Base-by-base conservation (phyloP, 2,888 invertebrate species). In the Eremobia ochroleuca region DNA sequence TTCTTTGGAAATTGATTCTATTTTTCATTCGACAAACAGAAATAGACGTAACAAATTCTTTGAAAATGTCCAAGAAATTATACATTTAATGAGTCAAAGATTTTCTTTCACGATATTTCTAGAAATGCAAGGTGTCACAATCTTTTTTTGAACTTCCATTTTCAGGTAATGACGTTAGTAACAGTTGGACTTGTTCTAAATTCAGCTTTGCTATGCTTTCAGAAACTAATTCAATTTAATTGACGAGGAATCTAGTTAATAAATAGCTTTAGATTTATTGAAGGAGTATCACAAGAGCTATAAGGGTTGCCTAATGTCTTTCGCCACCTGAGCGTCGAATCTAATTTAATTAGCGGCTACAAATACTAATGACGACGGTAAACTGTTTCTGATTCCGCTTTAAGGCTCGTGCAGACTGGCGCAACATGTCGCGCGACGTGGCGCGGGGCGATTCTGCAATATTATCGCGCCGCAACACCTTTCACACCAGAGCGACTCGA, bases 331-430 rank as follows among this genome's bases (percentile, higher is more conserved):
- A 74, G 81, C 81, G 18, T 18, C 65, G 31, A 80, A 59, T 67
- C n/a, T 68, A 80, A 79, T 75, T 75, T 49, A 77, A 83, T 85
- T 79, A 66, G 55, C 46, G 58, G 28, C 73, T 55, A 62, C 15
- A 74, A 82, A 72, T 74, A 59, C 49, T 79, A 68, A 77, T 77
- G 34, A 61, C 25, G 68, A 37, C 52, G 28, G 67, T 76, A 64
- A 80, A 79, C 74, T 73, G 80, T 71, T 83, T 70, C 59, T 37
- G 28, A 62, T 64, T 77, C 62, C n/a, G 37, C n/a, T 59, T 55
- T n/a, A n/a, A n/a, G n/a, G n/a, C n/a, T n/a, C n/a, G n/a, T n/a
- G n/a, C n/a, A n/a, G n/a, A n/a, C n/a, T n/a, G n/a, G n/a, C n/a
- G n/a, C n/a, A n/a, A n/a, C n/a, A n/a, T n/a, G n/a, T n/a, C n/a